Conservation (phyloP, 2,113 vertebrate species). For the Dasypus novemcinctus region DNA sequence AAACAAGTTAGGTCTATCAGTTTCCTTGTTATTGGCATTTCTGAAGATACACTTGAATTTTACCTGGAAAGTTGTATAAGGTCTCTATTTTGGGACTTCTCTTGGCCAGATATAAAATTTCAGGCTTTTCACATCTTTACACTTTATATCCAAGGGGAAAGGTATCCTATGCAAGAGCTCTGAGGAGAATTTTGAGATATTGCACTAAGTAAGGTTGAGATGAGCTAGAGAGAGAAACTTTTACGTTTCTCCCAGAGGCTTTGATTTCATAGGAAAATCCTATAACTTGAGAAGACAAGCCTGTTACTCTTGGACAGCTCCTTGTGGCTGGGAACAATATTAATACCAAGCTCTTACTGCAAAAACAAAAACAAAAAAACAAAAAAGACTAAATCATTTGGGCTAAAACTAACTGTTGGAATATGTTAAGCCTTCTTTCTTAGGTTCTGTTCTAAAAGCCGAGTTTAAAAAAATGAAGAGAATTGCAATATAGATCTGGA, state of each 20-base stretch:
- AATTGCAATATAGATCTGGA: neutral
- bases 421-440: neutral
- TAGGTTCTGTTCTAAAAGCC: neutral
- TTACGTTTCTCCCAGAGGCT: neutral
- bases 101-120: neutral
- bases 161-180: neutral
- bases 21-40: neutral
- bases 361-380: no score
- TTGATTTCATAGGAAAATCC: slow-evolving; percentile 55
- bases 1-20: neutral
- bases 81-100: neutral
- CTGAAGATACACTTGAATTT: neutral
- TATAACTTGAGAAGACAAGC: slow-evolving; percentile 38
- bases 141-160: neutral
- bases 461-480: neutral
- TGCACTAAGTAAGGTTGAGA: neutral
- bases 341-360: neutral
- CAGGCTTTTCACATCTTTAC: neutral
- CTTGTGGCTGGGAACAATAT: neutral
- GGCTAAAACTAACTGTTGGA: neutral
- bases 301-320: slow-evolving; percentile 10
- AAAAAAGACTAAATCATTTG: slow-evolving; percentile 15
- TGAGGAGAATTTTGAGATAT: neutral
- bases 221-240: neutral
- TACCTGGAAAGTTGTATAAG: neutral